These are phyloP conservation scores for Thomomys bottae DNA, from an alignment of 2,113 vertebrate species.

Conservation along the genomic window DNA sequence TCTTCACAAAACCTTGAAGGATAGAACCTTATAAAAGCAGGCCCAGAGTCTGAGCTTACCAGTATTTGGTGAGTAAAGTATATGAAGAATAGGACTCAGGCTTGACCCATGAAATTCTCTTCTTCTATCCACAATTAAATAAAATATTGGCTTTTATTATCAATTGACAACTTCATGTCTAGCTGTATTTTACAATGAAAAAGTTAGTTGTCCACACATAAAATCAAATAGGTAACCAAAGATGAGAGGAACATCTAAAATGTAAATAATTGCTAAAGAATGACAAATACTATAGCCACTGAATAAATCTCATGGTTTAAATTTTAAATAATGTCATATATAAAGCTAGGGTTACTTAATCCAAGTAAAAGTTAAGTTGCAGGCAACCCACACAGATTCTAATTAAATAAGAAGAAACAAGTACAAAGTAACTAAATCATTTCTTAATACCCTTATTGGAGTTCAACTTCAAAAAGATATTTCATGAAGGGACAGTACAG, in stretches of 20 bases:
- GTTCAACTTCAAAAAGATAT: slow-evolving; percentile 87
- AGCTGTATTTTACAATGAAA: slow-evolving; percentile 59
- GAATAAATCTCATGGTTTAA: slow-evolving; percentile 56
- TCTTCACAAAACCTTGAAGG: slow-evolving; percentile 10
- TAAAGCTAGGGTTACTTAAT: slow-evolving; percentile 76
- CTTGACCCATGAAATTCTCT: slow-evolving; percentile 34
- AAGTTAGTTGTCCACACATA: slow-evolving; percentile 63
- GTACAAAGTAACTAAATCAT: slow-evolving; percentile 78
- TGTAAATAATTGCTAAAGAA: slow-evolving; percentile 83
- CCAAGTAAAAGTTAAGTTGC: slow-evolving; percentile 73
- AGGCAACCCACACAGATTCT: slow-evolving; percentile 65
- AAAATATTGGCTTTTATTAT: slow-evolving; percentile 41
- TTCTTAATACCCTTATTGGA: slow-evolving; percentile 79
- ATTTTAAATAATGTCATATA: slow-evolving; percentile 82
- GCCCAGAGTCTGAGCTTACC: neutral
- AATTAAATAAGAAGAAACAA: slow-evolving; percentile 74
- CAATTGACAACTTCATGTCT: slow-evolving; percentile 37
- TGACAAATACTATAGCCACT: slow-evolving; percentile 80
- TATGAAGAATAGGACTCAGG: slow-evolving; percentile 42
- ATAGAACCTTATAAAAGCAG: slow-evolving; percentile 49
- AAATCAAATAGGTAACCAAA: slow-evolving; percentile 68
- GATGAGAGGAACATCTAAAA: slow-evolving; percentile 78
- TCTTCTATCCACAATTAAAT: slow-evolving; percentile 71
- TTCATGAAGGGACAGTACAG: slow-evolving; percentile 82
- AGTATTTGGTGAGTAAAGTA: neutral